Evolutionary conservation across 2,113 vertebrate species (phyloP).

Genomic region (Neolamprologus tretocephalus): DNA sequence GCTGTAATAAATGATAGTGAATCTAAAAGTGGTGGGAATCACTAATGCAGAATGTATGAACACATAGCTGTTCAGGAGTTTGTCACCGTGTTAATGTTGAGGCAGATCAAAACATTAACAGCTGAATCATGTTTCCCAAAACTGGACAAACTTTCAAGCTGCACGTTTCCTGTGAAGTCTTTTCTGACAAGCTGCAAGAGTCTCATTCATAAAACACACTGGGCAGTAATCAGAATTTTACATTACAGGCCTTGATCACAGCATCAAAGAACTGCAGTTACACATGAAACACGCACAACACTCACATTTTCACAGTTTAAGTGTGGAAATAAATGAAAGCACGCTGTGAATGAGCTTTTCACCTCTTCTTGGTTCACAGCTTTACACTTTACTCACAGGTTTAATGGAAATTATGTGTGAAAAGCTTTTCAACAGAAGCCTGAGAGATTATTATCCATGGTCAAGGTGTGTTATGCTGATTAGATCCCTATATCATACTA

Average conservation of each 20-base stretch:
- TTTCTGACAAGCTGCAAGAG: neutral
- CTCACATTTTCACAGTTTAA: neutral
- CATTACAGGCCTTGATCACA: neutral
- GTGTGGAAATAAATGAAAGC: neutral
- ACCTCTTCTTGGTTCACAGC: neutral
- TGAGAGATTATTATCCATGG: neutral
- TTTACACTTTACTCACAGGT: neutral
- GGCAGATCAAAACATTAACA: neutral
- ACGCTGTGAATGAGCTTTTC: neutral
- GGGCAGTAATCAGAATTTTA: neutral
- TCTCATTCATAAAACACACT: slow-evolving; percentile 3
- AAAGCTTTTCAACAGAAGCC: neutral
- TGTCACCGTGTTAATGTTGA: neutral
- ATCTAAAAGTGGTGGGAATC: neutral
- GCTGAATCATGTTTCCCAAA: neutral
- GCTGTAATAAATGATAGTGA: neutral
- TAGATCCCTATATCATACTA: neutral
- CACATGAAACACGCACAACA: neutral
- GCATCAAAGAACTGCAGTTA: neutral
- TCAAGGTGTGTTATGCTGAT: neutral
- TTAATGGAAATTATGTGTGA: neutral
- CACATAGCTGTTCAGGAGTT: neutral
- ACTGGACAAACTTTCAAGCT: neutral
- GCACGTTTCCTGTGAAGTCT: neutral
- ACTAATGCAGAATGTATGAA: neutral